These are phyloP conservation scores for Drosophila jambulina DNA, from an alignment of 1,140 invertebrate species.

Conservation along the genomic window DNA sequence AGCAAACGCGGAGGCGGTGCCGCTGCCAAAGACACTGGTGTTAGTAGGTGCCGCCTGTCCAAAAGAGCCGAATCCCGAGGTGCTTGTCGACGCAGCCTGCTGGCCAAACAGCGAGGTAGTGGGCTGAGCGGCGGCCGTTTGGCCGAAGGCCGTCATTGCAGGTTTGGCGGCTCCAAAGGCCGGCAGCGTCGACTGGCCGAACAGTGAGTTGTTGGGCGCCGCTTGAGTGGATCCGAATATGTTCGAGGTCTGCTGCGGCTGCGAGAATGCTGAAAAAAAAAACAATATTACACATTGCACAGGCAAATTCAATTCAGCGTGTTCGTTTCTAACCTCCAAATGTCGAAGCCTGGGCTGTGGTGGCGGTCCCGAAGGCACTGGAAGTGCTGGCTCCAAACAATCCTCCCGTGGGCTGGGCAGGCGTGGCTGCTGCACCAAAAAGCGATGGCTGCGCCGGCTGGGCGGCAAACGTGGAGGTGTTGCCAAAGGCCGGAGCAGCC, in stretches of 20 bases:
- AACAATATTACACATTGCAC: background rate
- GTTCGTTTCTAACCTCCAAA: constrained; percentile 84
- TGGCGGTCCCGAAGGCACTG: constrained; percentile 86
- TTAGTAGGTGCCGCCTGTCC: constrained; percentile 87
- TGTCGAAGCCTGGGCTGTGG: constrained; percentile 84
- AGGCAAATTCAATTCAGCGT: background rate
- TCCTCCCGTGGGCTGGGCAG: constrained; percentile 84
- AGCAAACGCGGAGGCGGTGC: constrained; percentile 77
- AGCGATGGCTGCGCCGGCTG: constrained; percentile 76
- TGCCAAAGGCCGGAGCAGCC: constrained; percentile 80
- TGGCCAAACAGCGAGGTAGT: constrained; percentile 87
- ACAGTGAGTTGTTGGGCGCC: constrained; percentile 81
- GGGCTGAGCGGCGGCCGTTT: constrained; percentile 80
- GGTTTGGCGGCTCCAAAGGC: constrained; percentile 89
- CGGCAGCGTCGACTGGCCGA: constrained; percentile 86
- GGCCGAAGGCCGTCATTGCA: constrained; percentile 87
- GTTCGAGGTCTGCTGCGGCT: constrained; percentile 71
- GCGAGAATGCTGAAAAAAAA: constrained; percentile 61
- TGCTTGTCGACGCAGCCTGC: constrained; percentile 84
- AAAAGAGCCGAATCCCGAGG: constrained; percentile 86
- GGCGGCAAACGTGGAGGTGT: constrained; percentile 76
- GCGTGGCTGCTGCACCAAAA: constrained; percentile 85
- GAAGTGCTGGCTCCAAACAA: constrained; percentile 85
- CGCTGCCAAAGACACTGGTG: constrained; percentile 87
- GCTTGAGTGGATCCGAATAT: constrained; percentile 73